Evolutionary conservation across 2,113 vertebrate genomes (phyloP), one percentile per base, ranked within the genome.

Genomic region (Anolis carolinensis): DNA sequence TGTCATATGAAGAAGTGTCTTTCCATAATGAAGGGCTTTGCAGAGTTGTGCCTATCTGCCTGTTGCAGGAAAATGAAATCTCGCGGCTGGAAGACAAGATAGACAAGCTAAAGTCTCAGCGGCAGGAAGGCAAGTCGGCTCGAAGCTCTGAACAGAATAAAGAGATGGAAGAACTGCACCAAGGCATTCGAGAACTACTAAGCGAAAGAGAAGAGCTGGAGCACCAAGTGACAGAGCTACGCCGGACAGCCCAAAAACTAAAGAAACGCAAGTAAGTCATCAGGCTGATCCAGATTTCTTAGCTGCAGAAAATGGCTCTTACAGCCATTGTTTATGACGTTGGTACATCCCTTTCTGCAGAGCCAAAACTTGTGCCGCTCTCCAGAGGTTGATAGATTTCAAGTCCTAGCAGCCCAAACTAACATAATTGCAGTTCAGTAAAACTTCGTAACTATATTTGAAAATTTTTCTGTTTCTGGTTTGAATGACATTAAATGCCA

Each of bases 1-100:
- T 44, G 5, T 5, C 25, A 44, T 7, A 32, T 79, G 77, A 79
- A 78, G 21, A 32, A 30, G 52, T 74, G 72, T 16, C 32, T 3
- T 83, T 73, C 25, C 59, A 63, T 71, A 5, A 20, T 68, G 39
- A 36, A 30, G 18, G 5, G 6, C 32, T 34, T 5, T 71, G 5
- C 67, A 14, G 11, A n/a, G 18, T 11, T 7, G 14, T 27, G 10
- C 83, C 6, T 82, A 63, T 75, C n/a, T 36, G 0, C 84, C 65
- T 30, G 16, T 52, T 52, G 21, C 84, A 97, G 97, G 95, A 97
- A 75, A 94, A 94, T 32, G 96, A 97, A 87, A 85, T 97, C 50
- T 93, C 88, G 16, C 95, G 93, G 85, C 92, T 97, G 2, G 96
- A 96, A 89, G 95, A 96, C 52, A 91, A 93, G 3, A 78, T 96